Evolutionary conservation across 2,797 vertebrate genomes (phyloP), one percentile per base, ranked within the genome.

Genomic region (Pelobates cultripes): DNA sequence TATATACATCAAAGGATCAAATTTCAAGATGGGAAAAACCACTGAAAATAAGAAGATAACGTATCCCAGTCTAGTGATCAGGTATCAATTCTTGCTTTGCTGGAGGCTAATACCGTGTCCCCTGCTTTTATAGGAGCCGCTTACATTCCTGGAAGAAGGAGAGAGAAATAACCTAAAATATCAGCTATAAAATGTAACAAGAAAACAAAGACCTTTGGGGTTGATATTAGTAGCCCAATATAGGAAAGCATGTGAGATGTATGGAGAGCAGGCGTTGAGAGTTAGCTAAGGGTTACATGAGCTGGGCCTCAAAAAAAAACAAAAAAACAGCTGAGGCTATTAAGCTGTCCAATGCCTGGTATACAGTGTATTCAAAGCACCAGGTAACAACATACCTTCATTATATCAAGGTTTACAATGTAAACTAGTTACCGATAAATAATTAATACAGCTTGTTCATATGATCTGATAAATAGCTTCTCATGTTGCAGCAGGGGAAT

Each of bases 381-480:
- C 41, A 69, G 71, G 78, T 80, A 80, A 80, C 78, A 55, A 28
- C 71, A 74, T 53, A 73, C 64, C 71, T 43, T 47, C 66, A 68
- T 68, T 74, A 63, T 57, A 43, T 74, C n/a, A 10, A 40, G 45
- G 45, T 43, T 55, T 57, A 74, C 78, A 74, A 44, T 13, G 63
- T 60, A 74, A 74, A 42, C 78, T 73, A 44, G 71, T 74, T 69
- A 60, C 47, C 44, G 41, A 45, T 80, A n/a, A 74, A 80, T 80
- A 67, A 80, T 80, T 74, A 10, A 80, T 14, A 0, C 5, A 5
- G 15, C 41, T 40, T 47, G 51, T 80, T 80, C 47, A 74, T 15
- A 9, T 9, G n/a, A 14, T 67, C 63, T 80, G 63, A 53, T 74
- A 80, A 80, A 66, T 80, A 74, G 71, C 15, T 68, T 73, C 63